phyloP scores from a whole-genome alignment of 2,888 invertebrate species.

The Euplagia quadripunctaria region DNA sequence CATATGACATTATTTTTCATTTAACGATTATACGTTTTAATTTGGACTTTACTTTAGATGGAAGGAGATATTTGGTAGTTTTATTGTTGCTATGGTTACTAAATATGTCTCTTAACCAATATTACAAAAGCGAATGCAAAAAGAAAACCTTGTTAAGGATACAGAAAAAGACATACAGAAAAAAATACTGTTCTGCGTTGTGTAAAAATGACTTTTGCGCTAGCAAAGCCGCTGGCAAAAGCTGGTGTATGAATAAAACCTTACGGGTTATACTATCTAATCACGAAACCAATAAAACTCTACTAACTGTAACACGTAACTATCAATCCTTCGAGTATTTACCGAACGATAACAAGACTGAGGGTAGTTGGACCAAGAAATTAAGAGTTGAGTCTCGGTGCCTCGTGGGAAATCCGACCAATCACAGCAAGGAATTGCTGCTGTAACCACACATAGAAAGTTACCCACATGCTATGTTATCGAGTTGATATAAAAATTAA shows the following conservation, averaged over 20 bases:
- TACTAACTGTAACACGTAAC: conserved; percentile 35
- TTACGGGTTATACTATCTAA: background rate
- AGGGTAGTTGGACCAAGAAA: conserved; percentile 71
- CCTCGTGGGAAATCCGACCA: conserved; percentile 83
- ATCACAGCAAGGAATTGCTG: conserved; percentile 78
- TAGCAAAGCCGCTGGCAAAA: background rate
- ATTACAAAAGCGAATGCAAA: too few species aligned
- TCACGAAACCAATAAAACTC: conserved; percentile 22
- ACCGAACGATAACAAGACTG: conserved; percentile 54
- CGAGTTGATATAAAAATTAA: conserved; percentile 7
- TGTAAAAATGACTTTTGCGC: background rate
- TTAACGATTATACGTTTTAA: too few species aligned
- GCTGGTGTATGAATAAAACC: background rate
- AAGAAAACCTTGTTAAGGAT: too few species aligned
- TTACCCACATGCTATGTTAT: conserved; percentile 30
- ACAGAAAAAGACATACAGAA: too few species aligned
- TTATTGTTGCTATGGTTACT: too few species aligned
- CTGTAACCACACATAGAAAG: conserved; percentile 57
- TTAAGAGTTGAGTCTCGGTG: conserved; percentile 79
- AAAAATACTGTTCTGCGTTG: too few species aligned
- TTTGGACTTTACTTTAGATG: too few species aligned
- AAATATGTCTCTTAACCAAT: too few species aligned
- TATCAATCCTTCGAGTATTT: conserved; percentile 55
- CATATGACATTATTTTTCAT: too few species aligned
- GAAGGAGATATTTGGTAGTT: too few species aligned